Evolutionary conservation across 2,888 invertebrate genomes (phyloP).

Genomic region (Leucophenga montana): DNA sequence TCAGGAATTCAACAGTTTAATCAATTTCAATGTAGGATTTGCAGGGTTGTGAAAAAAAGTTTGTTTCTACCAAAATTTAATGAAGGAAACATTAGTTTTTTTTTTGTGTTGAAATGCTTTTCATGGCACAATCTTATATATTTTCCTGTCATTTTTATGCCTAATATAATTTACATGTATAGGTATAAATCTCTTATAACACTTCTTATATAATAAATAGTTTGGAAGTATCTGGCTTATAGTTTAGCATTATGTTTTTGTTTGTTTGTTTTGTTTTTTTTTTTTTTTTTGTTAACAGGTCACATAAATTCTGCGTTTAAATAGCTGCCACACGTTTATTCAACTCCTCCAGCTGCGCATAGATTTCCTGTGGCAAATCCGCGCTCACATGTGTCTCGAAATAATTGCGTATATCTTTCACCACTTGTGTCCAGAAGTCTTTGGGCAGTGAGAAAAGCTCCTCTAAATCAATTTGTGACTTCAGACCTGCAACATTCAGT

Average conservation of each 20-base stretch:
- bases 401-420: conserved; percentile 88
- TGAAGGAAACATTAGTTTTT: background rate
- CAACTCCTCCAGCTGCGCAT: conserved; percentile 80
- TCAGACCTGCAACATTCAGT: conserved; percentile 83
- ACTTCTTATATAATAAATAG: conserved; percentile 60
- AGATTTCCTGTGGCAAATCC: conserved; percentile 87
- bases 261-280: too few relatives aligned
- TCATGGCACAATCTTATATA: conserved; percentile 29
- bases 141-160: conserved; percentile 26
- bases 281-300: conserved; percentile 13
- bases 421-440: conserved; percentile 94
- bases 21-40: too few relatives aligned
- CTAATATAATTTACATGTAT: conserved; percentile 24
- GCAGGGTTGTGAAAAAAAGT: too few relatives aligned
- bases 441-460: conserved; percentile 90
- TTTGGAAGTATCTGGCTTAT: conserved; percentile 59
- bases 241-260: conserved; percentile 38
- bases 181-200: conserved; percentile 44
- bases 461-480: conserved; percentile 81
- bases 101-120: conserved; percentile 22
- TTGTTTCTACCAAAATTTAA: too few relatives aligned
- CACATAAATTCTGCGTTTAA: conserved; percentile 60
- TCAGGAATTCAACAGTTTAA: too few relatives aligned
- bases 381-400: conserved; percentile 93
- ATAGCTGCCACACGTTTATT: conserved; percentile 76